Evolutionary conservation across 1,140 invertebrate species (phyloP).

Genomic region (Trichonephila clavipes): DNA sequence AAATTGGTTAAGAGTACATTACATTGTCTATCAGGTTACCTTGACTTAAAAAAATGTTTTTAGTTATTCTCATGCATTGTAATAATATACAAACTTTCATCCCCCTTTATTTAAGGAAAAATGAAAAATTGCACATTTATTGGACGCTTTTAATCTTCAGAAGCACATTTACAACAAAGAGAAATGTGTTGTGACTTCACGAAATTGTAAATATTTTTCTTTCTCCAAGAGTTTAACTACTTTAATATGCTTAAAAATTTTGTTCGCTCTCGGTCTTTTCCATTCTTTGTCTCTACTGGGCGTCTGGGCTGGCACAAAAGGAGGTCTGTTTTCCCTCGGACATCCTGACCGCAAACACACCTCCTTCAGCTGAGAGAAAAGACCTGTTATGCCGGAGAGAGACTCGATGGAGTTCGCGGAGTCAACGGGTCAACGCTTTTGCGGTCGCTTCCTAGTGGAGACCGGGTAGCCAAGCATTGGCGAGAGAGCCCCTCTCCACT

Average conservation of each 20-base stretch:
- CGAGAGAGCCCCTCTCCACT: neutral
- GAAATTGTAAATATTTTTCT: no score
- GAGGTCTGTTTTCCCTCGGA: neutral
- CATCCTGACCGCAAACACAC: conserved; percentile 1
- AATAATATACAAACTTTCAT: no score
- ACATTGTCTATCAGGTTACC: no score
- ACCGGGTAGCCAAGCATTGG: neutral
- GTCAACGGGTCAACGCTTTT: conserved; percentile 42
- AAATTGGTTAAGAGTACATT: no score
- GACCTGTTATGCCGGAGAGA: neutral
- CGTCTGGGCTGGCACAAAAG: neutral
- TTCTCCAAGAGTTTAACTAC: no score
- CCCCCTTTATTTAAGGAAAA: no score
- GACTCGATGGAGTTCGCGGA: neutral
- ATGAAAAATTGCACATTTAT: no score
- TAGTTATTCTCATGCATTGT: no score
- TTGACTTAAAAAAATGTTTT: no score
- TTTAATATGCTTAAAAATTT: neutral
- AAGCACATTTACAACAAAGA: no score
- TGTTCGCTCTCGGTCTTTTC: neutral
- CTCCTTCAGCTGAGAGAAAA: neutral
- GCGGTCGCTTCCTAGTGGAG: conserved; percentile 19
- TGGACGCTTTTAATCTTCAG: no score
- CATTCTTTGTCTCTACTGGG: neutral
- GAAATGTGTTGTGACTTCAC: no score